Conservation (phyloP, 2,888 invertebrate genomes). For the Drosophila niveifrons region DNA sequence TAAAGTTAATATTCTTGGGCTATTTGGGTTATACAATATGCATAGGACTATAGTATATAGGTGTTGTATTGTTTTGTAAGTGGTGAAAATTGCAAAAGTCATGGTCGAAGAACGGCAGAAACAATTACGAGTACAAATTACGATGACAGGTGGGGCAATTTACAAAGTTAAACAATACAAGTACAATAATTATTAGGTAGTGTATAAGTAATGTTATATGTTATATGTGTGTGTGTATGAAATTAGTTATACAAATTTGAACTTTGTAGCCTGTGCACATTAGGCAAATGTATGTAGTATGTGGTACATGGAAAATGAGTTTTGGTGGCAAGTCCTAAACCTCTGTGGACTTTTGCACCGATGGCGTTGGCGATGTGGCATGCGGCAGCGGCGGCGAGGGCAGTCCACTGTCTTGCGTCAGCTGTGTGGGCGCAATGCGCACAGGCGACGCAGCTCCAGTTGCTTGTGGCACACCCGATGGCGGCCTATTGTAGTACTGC, state of each 20-base stretch:
- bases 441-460: slow-evolving; percentile 52
- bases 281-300: slow-evolving; percentile 34
- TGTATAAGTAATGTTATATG: slow-evolving; percentile 26
- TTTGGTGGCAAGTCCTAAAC: slow-evolving; percentile 72
- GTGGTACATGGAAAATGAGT: slow-evolving; percentile 15
- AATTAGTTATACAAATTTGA: slow-evolving; percentile 74
- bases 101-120: slow-evolving; percentile 45
- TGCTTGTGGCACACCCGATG: slow-evolving; percentile 63
- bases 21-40: slow-evolving; percentile 28
- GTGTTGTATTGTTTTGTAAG: background rate
- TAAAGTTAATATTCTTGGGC: slow-evolving; percentile 24
- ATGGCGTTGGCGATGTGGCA: slow-evolving; percentile 84
- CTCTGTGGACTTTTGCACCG: slow-evolving; percentile 84
- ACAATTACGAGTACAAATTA: slow-evolving; percentile 30
- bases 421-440: slow-evolving; percentile 67
- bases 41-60: slow-evolving; percentile 6
- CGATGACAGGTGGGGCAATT: slow-evolving; percentile 49
- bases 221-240: slow-evolving; percentile 33
- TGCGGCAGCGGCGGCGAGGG: slow-evolving; percentile 81
- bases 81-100: slow-evolving; percentile 47
- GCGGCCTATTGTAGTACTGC: slow-evolving; percentile 80
- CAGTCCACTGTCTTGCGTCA: slow-evolving; percentile 84
- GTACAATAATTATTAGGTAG: slow-evolving; percentile 40
- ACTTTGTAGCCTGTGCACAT: slow-evolving; percentile 71
- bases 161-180: slow-evolving; percentile 35